Evolutionary conservation across 2,113 vertebrate species (phyloP), one percentile per base, ranked within the genome.

Genomic region (Caranx ignobilis): DNA sequence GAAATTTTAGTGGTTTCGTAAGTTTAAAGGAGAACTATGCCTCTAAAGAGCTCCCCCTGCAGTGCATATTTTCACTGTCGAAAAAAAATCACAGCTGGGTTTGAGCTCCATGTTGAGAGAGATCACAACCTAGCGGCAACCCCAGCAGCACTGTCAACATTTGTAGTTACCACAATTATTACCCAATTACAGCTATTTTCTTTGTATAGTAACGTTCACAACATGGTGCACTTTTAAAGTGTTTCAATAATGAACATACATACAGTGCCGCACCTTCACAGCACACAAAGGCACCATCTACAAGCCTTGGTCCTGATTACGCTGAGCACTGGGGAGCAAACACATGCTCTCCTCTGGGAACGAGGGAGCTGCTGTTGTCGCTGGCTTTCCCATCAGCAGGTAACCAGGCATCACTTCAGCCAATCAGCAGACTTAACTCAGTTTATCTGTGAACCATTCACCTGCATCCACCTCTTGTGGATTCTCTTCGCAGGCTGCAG

Each of bases 331-430:
- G n/a, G 15, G 62, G 26, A 61, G 63, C 63, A 55, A 26, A 70
- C 9, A 39, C 57, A 41, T 39, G 12, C 12, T 0, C 41, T 65
- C 60, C 74, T 54, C 5, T 2, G 0, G 63, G 74, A 26, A 26
- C 26, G 26, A 26, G 11, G 18, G 19, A 56, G 39, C 2, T 2
- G 0, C 2, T 15, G 62, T 47, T 26, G 2, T 37, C 47, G 6
- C 10, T 19, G 26, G 4, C 62, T 56, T 71, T 79, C 76, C 67
- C 67, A 71, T 9, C 60, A 64, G 76, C 48, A 64, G 59, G 66
- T 63, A 70, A 70, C 48, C 48, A 19, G 60, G 67, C 48, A 56
- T 71, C 57, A 19, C 18, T 19, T 64, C 39, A 12, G 5, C 50
- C 32, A 67, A 34, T 56, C 74, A 60, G 26, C 26, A 47, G 15